These are phyloP conservation scores for Alfaro cultratus DNA, from an alignment of 2,797 vertebrate genomes.

Conservation along the genomic window DNA sequence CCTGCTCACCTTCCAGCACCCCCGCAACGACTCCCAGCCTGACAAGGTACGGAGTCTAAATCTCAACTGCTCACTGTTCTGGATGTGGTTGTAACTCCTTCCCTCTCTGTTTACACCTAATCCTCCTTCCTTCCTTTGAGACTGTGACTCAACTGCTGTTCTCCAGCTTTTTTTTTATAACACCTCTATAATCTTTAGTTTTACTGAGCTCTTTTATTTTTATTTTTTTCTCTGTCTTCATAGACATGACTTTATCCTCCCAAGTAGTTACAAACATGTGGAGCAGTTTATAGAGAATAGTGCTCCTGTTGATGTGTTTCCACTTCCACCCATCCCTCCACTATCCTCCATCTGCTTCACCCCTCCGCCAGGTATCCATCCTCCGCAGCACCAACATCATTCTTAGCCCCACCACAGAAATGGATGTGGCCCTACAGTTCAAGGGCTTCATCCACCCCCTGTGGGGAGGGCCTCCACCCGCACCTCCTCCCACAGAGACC, in stretches of 20 bases:
- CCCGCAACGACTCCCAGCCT: conserved; percentile 92
- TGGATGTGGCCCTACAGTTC: conserved; percentile 91
- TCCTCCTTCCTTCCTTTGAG: conserved; percentile 70
- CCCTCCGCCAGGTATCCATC: conserved; percentile 85
- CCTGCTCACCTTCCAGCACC: conserved; percentile 94
- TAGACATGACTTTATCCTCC: conserved; percentile 41
- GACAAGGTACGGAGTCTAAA: conserved; percentile 88
- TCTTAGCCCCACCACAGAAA: conserved; percentile 89
- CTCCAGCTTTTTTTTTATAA: conserved; percentile 9
- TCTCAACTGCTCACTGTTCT: conserved; percentile 54
- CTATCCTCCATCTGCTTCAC: conserved; percentile 48
- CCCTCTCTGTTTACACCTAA: conserved; percentile 49
- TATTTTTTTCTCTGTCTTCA: conserved; percentile 40
- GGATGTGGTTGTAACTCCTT: conserved; percentile 58
- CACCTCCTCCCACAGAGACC: conserved; percentile 78
- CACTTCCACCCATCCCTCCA: conserved; percentile 53
- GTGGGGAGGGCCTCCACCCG: conserved; percentile 82
- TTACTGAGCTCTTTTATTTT: conserved; percentile 3
- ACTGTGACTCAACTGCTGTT: conserved; percentile 24
- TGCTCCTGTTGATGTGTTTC: conserved; percentile 69
- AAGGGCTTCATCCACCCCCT: conserved; percentile 91
- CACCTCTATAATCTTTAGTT: conserved; percentile 1
- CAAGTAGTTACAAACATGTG: conserved; percentile 45
- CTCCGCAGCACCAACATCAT: conserved; percentile 90
- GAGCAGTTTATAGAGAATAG: conserved; percentile 62